Evolutionary conservation across 2,888 invertebrate genomes (phyloP).

Genomic region (Pardosa pseudoannulata): DNA sequence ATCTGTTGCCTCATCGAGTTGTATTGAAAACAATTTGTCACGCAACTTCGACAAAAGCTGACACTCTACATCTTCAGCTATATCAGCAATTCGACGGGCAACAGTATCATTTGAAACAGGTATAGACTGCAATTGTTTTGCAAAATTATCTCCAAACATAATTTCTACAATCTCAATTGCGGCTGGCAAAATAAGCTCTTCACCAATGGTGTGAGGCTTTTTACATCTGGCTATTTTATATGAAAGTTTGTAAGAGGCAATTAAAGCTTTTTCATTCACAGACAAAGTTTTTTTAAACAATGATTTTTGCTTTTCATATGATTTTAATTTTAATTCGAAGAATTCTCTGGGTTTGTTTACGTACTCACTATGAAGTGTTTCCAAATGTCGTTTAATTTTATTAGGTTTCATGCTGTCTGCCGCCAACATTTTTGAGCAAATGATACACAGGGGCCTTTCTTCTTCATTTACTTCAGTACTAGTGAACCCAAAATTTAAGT

Average conservation of each 20-base stretch:
- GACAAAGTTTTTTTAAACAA: slow-evolving; percentile 7
- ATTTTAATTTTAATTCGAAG: not conserved
- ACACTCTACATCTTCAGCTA: slow-evolving; percentile 44
- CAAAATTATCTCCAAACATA: slow-evolving; percentile 20
- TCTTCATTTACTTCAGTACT: slow-evolving; percentile 26
- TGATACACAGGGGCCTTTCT: slow-evolving; percentile 26
- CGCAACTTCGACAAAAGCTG: slow-evolving; percentile 19
- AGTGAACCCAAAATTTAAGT: slow-evolving; percentile 14
- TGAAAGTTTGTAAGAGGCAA: slow-evolving; percentile 41
- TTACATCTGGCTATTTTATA: slow-evolving; percentile 61
- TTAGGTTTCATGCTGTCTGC: slow-evolving; percentile 23
- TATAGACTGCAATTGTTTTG: slow-evolving; percentile 19
- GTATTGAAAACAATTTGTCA: slow-evolving; percentile 18
- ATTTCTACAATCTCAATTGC: slow-evolving; percentile 30
- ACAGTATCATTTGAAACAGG: slow-evolving; percentile 44
- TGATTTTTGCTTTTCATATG: slow-evolving; percentile 6
- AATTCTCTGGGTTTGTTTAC: not conserved
- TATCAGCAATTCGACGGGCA: slow-evolving; percentile 40
- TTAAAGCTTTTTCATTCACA: slow-evolving; percentile 45
- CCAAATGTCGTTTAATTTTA: slow-evolving; percentile 12
- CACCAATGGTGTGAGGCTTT: slow-evolving; percentile 46
- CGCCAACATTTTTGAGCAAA: slow-evolving; percentile 3
- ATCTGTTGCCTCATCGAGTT: slow-evolving; percentile 19
- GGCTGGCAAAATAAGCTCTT: slow-evolving; percentile 37
- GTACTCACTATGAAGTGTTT: slow-evolving; percentile 20